These are phyloP conservation scores for Taxidea taxus DNA, from an alignment of 2,113 vertebrate species.

Conservation along the genomic window DNA sequence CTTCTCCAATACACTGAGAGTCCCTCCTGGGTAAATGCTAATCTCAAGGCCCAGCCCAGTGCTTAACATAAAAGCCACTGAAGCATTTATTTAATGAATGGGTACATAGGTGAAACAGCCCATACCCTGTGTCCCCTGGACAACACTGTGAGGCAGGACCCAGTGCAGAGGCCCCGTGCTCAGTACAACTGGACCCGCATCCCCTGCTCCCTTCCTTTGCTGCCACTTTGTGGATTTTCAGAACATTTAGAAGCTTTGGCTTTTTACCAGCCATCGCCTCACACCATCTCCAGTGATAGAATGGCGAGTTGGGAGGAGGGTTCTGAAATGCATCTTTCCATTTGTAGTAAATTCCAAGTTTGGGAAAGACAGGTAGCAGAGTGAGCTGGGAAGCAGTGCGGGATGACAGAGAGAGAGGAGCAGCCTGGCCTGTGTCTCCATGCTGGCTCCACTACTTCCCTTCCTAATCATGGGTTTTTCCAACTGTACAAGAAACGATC, in stretches of 20 bases:
- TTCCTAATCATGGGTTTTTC: background rate
- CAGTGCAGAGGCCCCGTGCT: background rate
- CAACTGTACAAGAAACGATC: background rate
- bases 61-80: background rate
- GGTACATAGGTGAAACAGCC: background rate
- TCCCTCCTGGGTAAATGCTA: background rate
- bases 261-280: background rate
- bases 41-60: background rate
- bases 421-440: background rate
- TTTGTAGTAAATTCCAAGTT: slow-evolving; percentile 12
- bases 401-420: background rate
- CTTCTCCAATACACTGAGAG: background rate
- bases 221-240: slow-evolving; percentile 10
- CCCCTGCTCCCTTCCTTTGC: background rate
- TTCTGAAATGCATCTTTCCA: background rate
- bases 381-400: background rate
- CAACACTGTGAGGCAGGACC: background rate
- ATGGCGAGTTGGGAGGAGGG: background rate
- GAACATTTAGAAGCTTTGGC: slow-evolving; percentile 23
- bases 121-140: background rate
- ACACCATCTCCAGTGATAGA: background rate
- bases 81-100: background rate
- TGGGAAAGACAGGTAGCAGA: slow-evolving; percentile 1
- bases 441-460: background rate
- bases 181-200: background rate